Evolutionary conservation across 92 coral and sea anemone genomes (phyloP), one percentile per base, ranked within the genome.

Genomic region (Phenganax stokvisi): DNA sequence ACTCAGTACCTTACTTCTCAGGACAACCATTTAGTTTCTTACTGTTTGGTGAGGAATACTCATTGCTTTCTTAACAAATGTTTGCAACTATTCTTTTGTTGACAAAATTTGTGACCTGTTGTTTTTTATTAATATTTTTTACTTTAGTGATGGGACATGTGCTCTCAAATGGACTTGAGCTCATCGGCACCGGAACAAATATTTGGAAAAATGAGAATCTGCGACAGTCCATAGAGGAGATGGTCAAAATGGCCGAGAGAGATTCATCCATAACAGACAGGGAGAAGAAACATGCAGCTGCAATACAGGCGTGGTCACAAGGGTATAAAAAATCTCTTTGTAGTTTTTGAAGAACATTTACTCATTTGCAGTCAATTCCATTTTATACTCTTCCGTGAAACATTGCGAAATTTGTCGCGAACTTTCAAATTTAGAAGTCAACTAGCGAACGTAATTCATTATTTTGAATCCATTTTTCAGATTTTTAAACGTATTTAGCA

Each of bases 81-180:
- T 1, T 37, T 37, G 47, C 5, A 37, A 59, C 2, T 59, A 59
- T 1, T 59, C 27, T 59, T 59, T 13, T 59, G 65, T 13, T 59
- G 65, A 59, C 2, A 37, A 37, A 37, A 37, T 37, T 37, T 37
- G 47, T 37, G 5, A 37, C 47, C 8, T 54, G 61, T 29, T 28
- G 10, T 54, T 53, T 7, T 9, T 54, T 0, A 56, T 51, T 9
- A 47, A 12, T 8, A 11, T 6, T 75, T 76, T 59, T 68, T 56
- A 54, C 58, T 79, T 1, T 60, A 93, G 97, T 93, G 6, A 93
- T 93, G 97, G 97, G 96, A 10, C 90, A 89, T 69, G 91, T 91
- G 47, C 65, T 93, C n/a, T 71, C 81, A 7, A 80, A 83, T 76
- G 97, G 96, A 56, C 74, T 93, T 88, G 89, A 87, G 13, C 82